Evolutionary conservation across 2,113 vertebrate species (phyloP).

Genomic region (Callionymus lyra): DNA sequence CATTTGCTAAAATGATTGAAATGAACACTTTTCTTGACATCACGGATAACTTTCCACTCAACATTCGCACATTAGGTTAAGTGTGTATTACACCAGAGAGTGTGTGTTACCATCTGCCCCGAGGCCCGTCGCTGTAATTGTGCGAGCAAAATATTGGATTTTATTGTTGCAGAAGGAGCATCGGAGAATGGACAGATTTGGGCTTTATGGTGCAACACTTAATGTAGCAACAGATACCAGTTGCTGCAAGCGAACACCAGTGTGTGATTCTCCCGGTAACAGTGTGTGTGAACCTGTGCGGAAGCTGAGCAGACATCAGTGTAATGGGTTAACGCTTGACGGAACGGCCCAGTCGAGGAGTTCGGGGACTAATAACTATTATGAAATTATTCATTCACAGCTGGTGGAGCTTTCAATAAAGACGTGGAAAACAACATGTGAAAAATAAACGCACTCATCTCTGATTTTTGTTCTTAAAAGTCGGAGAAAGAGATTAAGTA

Average conservation of each 20-base stretch:
- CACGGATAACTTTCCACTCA: no score
- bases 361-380: constrained; percentile 51
- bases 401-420: constrained; percentile 51
- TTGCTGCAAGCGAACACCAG: constrained; percentile 36
- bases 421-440: constrained; percentile 24
- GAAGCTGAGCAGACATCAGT: constrained; percentile 30
- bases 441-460: no score
- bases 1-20: no score
- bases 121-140: constrained; percentile 40
- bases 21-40: no score
- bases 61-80: no score
- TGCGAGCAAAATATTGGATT: constrained; percentile 29
- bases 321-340: constrained; percentile 39
- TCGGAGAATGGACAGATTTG: constrained; percentile 38
- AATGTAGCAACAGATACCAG: constrained; percentile 41
- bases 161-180: constrained; percentile 45
- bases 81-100: constrained; percentile 1
- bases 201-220: constrained; percentile 35
- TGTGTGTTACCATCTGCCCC: constrained; percentile 16
- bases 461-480: no score
- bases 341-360: constrained; percentile 33
- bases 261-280: neutral
- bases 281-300: constrained; percentile 15
- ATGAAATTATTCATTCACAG: constrained; percentile 50
- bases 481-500: no score